phyloP scores from a whole-genome alignment of 2,888 invertebrate genomes.

The Pandemis heparana region DNA sequence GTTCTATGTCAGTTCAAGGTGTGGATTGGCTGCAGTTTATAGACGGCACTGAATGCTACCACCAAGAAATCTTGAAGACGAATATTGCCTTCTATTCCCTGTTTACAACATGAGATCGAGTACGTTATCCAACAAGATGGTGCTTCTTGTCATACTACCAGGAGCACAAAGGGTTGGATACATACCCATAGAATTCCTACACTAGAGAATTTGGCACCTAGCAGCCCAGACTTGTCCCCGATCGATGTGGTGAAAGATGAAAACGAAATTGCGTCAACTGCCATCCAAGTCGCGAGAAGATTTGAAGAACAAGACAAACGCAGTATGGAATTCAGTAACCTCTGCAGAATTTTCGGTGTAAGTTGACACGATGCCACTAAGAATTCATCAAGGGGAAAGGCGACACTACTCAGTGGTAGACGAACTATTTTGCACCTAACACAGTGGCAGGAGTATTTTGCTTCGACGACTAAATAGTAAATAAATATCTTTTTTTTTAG shows the following conservation, averaged over 20 bases:
- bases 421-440: neutral
- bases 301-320: neutral
- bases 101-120: conserved; percentile 7
- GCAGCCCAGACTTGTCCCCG: conserved; percentile 14
- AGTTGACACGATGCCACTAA: neutral
- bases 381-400: neutral
- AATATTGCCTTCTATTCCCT: conserved; percentile 4
- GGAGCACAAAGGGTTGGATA: neutral
- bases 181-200: neutral
- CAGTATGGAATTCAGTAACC: neutral
- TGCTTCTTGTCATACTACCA: conserved; percentile 1
- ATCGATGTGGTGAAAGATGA: conserved; percentile 14
- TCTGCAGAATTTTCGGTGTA: neutral
- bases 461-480: neutral
- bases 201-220: neutral
- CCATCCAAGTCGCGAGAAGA: neutral
- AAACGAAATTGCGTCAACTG: neutral
- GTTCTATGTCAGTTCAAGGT: conserved; percentile 5
- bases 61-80: neutral
- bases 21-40: conserved; percentile 3
- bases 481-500: neutral
- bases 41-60: neutral
- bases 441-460: neutral
- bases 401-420: neutral
- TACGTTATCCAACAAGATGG: conserved; percentile 17